Evolutionary conservation across 2,888 invertebrate species (phyloP), one percentile per base, ranked within the genome.

Genomic region (Dicyrtomina minuta): DNA sequence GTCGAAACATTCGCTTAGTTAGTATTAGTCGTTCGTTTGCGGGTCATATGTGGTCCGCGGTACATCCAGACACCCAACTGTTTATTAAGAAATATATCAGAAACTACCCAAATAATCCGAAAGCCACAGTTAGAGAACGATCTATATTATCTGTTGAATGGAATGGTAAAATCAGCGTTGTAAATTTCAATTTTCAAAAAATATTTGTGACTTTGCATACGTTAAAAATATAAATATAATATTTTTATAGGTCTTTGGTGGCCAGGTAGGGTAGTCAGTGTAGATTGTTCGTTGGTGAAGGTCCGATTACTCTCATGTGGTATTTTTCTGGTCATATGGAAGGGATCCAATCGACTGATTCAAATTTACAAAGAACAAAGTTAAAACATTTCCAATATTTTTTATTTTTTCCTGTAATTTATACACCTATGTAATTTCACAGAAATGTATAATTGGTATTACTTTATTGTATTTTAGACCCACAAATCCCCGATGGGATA

Each of bases 311-410:
- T 90, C 53, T 87, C 87, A 0, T 88, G 90, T 76, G 86, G 87
- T 58, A 85, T 90, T 12, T 86, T 87, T 0, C 96, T 97, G 83
- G 95, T 96, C 96, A 91, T 98, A 70, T 98, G 96, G 83, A 85
- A 96, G 61, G 98, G 97, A 0, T 95, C 95, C 0, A 89, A 92
- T 0, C 86, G 96, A 44, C 85, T 97, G 3, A 86, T 84, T 49
- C 86, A 86, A 3, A 78, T 82, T 12, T 66, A 70, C 49, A 65
- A 71, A 33, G 59, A 58, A 20, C n/a, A 68, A 41, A 22, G 61
- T 61, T 39, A 22, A 44, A 24, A 55, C 2, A 55, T 10, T 15
- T 22, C 4, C 17, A 3, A 15, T 20, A 55, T 24, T 55, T 17
- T 26, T 55, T 8, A 26, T 10, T 55, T 10, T 55, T 33, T 5